Percentiles rank a stretch among this genome's conserved stretches.
Conservation (phyloP, 1,140 invertebrate species). For the Penaeus japonicus region DNA sequence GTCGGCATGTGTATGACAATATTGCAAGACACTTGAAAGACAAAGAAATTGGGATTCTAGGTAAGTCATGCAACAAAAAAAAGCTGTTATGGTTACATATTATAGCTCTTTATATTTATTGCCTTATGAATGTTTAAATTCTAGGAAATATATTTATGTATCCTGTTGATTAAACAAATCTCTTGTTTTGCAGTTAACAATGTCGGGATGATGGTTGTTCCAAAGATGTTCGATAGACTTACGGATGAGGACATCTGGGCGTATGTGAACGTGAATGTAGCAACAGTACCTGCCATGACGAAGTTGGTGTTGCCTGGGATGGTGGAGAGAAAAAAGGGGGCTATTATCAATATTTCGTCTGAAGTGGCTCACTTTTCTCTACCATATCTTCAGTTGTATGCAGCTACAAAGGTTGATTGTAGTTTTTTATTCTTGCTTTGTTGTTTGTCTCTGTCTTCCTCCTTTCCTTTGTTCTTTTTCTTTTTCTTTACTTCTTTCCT, state of each 20-base stretch:
- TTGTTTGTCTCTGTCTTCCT: no score
- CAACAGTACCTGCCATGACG: slow-evolving; percentile 19
- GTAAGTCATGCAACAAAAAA: slow-evolving; percentile 61
- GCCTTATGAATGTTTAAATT: no score
- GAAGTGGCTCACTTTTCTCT: background rate
- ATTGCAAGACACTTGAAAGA: slow-evolving; percentile 55
- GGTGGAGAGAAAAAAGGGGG: background rate
- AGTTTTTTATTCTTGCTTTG: no score
- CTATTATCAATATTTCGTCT: slow-evolving; percentile 19
- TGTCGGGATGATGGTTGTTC: background rate
- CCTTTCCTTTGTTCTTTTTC: no score
- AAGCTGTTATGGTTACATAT: slow-evolving; percentile 66
- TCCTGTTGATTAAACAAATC: no score
- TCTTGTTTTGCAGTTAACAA: slow-evolving; percentile 7
- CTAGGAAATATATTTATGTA: no score
- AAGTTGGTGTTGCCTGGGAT: slow-evolving; percentile 7
- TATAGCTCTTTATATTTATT: background rate
- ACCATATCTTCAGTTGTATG: background rate
- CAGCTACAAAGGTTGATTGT: slow-evolving; percentile 10
- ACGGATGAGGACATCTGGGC: slow-evolving; percentile 19
- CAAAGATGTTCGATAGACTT: background rate
- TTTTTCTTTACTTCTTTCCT: no score
- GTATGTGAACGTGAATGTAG: slow-evolving; percentile 22
- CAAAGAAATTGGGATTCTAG: slow-evolving; percentile 67
- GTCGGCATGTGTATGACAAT: slow-evolving; percentile 58